Evolutionary conservation across 2,888 invertebrate species (phyloP).

Genomic region (Drosophila aldrichi): DNA sequence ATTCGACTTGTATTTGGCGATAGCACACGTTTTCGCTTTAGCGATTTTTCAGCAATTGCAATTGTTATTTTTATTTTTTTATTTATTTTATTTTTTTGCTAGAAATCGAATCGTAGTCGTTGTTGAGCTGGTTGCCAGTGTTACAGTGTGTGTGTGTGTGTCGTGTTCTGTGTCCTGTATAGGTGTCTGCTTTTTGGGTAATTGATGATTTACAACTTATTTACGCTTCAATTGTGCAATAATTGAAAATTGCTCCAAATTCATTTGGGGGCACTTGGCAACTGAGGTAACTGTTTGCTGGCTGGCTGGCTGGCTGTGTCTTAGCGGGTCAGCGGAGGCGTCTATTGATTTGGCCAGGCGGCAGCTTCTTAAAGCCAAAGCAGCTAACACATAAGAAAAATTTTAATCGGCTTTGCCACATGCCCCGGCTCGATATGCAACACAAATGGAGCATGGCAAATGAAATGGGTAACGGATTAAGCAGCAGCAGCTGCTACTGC

Average conservation of each 20-base stretch:
- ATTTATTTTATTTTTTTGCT: slow-evolving; percentile 22
- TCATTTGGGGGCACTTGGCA: slow-evolving; percentile 63
- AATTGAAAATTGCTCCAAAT: slow-evolving; percentile 80
- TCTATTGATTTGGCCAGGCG: slow-evolving; percentile 45
- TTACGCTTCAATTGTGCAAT: slow-evolving; percentile 82
- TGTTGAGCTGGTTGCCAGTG: slow-evolving; percentile 25
- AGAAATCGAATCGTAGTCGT: slow-evolving; percentile 22
- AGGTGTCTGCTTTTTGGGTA: slow-evolving; percentile 64
- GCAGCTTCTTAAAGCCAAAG: slow-evolving; percentile 30
- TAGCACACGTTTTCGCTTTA: slow-evolving; percentile 75
- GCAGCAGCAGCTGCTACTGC: slow-evolving; percentile 32
- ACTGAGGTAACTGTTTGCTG: slow-evolving; percentile 22
- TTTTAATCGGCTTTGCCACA: slow-evolving; percentile 59
- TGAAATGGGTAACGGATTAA: slow-evolving; percentile 69
- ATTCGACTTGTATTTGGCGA: slow-evolving; percentile 55
- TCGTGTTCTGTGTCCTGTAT: slow-evolving; percentile 12
- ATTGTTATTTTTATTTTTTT: slow-evolving; percentile 50
- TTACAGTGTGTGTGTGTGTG: slow-evolving; percentile 10
- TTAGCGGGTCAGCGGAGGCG: slow-evolving; percentile 41
- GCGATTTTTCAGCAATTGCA: slow-evolving; percentile 70
- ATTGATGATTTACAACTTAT: slow-evolving; percentile 83
- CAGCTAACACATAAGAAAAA: slow-evolving; percentile 9
- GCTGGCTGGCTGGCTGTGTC: slow-evolving; percentile 2
- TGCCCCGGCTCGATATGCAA: slow-evolving; percentile 48
- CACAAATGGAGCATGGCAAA: slow-evolving; percentile 68